Evolutionary conservation across 2,888 invertebrate species (phyloP).

Genomic region (Petrolisthes manimaculis): DNA sequence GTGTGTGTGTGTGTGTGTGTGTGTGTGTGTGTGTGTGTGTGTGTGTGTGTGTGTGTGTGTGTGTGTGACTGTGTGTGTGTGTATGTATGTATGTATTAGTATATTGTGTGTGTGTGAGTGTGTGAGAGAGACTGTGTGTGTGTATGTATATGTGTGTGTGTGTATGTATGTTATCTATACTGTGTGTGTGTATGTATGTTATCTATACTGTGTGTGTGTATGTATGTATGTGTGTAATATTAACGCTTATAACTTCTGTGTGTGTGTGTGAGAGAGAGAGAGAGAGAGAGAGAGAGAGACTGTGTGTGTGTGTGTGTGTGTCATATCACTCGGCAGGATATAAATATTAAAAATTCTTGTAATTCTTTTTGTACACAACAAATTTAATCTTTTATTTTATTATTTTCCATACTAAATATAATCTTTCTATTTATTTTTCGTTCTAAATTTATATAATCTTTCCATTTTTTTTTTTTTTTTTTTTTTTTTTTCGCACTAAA

Average conservation of each 20-base stretch:
- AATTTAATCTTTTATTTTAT: not conserved
- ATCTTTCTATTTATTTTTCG: not conserved
- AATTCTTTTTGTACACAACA: not conserved
- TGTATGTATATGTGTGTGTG: too few relatives aligned
- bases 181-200: slow-evolving; percentile 4
- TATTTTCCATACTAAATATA: not conserved
- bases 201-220: not conserved
- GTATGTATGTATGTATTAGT: too few relatives aligned
- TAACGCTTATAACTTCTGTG: not conserved
- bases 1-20: too few relatives aligned
- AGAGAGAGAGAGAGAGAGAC: not conserved
- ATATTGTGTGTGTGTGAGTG: too few relatives aligned
- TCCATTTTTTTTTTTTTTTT: not conserved
- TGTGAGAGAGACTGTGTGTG: too few relatives aligned
- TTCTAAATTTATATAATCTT: not conserved
- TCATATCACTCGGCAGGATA: not conserved
- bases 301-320: slow-evolving; percentile 23
- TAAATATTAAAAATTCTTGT: not conserved
- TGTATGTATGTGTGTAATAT: slow-evolving; percentile 3
- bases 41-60: too few relatives aligned
- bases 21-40: too few relatives aligned
- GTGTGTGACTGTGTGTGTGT: too few relatives aligned
- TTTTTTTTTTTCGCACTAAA: not conserved
- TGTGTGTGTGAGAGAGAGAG: slow-evolving; percentile 1
- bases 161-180: too few relatives aligned